Evolutionary conservation across 2,113 vertebrate genomes (phyloP), one percentile per base, ranked within the genome.

Genomic region (Ranitomeya imitator): DNA sequence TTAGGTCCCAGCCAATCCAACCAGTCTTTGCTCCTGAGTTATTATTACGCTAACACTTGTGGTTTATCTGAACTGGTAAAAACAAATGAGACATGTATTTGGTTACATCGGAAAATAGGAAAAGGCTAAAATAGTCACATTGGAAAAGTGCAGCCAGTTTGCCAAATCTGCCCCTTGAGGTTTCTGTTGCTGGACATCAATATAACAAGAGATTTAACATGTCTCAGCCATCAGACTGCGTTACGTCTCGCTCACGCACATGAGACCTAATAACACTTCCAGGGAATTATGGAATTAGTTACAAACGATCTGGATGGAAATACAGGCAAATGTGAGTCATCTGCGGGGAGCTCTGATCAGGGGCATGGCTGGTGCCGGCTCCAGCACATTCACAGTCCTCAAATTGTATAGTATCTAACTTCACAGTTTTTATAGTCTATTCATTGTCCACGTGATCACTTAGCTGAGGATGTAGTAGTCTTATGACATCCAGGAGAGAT

Each of bases 271-370:
- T 76, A 84, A 84, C 45, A 21, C 19, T 88, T 81, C 9, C 8
- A 61, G 15, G 18, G 71, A 84, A 26, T 77, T 51, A 57, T 83
- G 87, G 71, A 65, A 87, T 65, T 55, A 57, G 14, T 80, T 80
- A 23, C 31, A 86, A 88, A 88, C 45, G 67, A 18, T 63, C 71
- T 83, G 86, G 67, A 61, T n/a, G 18, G 15, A 80, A 82, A 57
- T n/a, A 51, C 19, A 55, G 87, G 59, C 80, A 83, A 61, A 57
- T 83, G 37, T 88, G 87, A 88, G 69, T 88, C 87, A 88, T 21
- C 2, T 21, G 54, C 2, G 55, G 63, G 55, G 19, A 26, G 55
- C 7, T 0, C 57, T 16, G 23, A 73, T 7, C 45, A 37, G 26
- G 67, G 74, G 71, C 45, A 12, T 7, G 6, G 31, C 85, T 37